phyloP scores from a whole-genome alignment of 2,888 invertebrate genomes.

The Oscheius myriophilus region DNA sequence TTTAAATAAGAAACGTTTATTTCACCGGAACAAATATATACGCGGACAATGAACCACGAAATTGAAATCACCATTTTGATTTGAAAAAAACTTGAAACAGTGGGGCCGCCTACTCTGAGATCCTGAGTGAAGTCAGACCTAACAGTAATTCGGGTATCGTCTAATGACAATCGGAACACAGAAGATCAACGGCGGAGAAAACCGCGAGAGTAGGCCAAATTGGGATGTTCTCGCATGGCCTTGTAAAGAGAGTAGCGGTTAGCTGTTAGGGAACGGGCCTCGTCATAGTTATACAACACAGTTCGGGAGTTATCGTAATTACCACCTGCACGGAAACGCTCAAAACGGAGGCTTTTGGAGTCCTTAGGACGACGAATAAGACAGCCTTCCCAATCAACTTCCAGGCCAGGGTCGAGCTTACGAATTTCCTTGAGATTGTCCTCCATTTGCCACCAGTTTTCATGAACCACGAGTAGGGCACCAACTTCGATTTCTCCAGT shows the following conservation, averaged over 20 bases:
- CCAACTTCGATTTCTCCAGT: constrained; percentile 16
- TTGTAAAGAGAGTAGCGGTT: constrained; percentile 16
- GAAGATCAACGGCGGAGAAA: neutral
- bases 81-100: too few species aligned
- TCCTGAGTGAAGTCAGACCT: too few species aligned
- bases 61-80: too few species aligned
- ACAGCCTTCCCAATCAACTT: constrained; percentile 20
- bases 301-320: constrained; percentile 22
- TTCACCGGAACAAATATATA: too few species aligned
- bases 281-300: constrained; percentile 10
- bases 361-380: constrained; percentile 7
- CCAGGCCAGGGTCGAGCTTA: constrained; percentile 1
- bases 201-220: constrained; percentile 18
- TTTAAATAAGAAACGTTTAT: too few species aligned
- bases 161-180: too few species aligned
- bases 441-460: constrained; percentile 9
- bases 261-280: constrained; percentile 1
- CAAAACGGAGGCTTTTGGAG: constrained; percentile 7
- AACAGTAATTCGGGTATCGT: too few species aligned
- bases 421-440: constrained; percentile 14
- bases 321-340: constrained; percentile 23
- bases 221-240: constrained; percentile 11
- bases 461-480: constrained; percentile 18
- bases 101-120: too few species aligned
- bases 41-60: too few species aligned